These are phyloP conservation scores for Philopedon plagiatum DNA, from an alignment of 2,888 invertebrate species.

Conservation along the genomic window DNA sequence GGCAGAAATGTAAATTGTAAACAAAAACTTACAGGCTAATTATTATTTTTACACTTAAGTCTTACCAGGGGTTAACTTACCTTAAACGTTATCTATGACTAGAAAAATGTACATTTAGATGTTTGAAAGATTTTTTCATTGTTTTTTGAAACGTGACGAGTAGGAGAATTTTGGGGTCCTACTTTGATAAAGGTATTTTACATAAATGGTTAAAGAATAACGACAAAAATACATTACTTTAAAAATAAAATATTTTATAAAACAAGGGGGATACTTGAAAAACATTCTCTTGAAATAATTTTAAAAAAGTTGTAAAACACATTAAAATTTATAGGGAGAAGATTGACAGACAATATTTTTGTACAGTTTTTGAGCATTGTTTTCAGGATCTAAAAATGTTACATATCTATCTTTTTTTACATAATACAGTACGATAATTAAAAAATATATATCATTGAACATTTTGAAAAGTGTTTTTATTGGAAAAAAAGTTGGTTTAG, in stretches of 20 bases:
- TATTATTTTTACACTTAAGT: constrained; percentile 32
- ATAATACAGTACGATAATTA: constrained; percentile 14
- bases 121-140: constrained; percentile 24
- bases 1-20: constrained; percentile 40
- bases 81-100: constrained; percentile 58
- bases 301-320: background rate
- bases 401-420: constrained; percentile 33
- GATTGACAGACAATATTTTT: constrained; percentile 32
- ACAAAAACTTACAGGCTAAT: constrained; percentile 5
- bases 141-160: constrained; percentile 24
- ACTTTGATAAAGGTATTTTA: constrained; percentile 59
- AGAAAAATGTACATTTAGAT: constrained; percentile 57
- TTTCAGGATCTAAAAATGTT: constrained; percentile 51
- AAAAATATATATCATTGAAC: background rate
- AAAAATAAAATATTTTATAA: constrained; percentile 30
- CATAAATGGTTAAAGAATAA: constrained; percentile 56
- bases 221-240: constrained; percentile 53
- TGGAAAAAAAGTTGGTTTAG: too few species aligned
- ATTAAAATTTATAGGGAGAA: constrained; percentile 6
- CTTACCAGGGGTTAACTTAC: constrained; percentile 50
- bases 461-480: background rate
- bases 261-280: constrained; percentile 52
- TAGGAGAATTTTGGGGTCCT: constrained; percentile 41
- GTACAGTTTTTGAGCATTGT: constrained; percentile 51
- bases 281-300: constrained; percentile 49